Conservation (phyloP, 2,797 vertebrate species). For the Paramormyrops hopkinsi region DNA sequence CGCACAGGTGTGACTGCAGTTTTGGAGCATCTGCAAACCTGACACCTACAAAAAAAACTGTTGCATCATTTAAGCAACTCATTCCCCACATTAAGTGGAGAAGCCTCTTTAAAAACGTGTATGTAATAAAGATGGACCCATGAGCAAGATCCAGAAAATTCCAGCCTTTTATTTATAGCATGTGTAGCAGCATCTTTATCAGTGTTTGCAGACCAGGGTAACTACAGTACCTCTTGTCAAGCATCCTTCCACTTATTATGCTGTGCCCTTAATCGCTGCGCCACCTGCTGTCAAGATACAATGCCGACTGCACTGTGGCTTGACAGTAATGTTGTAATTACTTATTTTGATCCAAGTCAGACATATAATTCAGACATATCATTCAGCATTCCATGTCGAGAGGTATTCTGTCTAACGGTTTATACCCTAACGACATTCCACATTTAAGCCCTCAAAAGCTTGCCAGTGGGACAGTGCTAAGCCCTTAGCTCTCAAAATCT, state of each 20-base stretch:
- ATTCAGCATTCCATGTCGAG: not conserved
- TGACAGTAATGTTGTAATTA: not conserved
- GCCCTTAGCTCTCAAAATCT: not conserved
- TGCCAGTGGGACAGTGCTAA: not conserved
- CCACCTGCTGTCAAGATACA: not conserved
- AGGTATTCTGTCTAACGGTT: not conserved
- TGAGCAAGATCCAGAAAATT: not conserved
- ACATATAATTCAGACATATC: not conserved
- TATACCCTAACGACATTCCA: not conserved
- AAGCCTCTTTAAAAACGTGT: not conserved
- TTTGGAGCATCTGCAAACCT: not conserved
- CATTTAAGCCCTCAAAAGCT: not conserved
- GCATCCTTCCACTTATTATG: not conserved
- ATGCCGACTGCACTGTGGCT: not conserved
- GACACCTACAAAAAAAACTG: not conserved
- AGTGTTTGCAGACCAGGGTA: not conserved
- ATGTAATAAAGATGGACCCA: not conserved
- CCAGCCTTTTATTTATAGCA: not conserved
- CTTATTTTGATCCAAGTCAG: not conserved
- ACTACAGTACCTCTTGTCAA: not conserved
- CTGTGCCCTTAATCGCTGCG: not conserved
- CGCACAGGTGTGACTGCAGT: not conserved
- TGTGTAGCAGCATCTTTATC: not conserved
- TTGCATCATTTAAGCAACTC: not conserved
- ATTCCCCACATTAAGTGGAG: not conserved